Percentiles rank a stretch among this genome's conserved stretches.
phyloP scores from a whole-genome alignment of 2,888 invertebrate genomes.

The Cosmia trapezina region DNA sequence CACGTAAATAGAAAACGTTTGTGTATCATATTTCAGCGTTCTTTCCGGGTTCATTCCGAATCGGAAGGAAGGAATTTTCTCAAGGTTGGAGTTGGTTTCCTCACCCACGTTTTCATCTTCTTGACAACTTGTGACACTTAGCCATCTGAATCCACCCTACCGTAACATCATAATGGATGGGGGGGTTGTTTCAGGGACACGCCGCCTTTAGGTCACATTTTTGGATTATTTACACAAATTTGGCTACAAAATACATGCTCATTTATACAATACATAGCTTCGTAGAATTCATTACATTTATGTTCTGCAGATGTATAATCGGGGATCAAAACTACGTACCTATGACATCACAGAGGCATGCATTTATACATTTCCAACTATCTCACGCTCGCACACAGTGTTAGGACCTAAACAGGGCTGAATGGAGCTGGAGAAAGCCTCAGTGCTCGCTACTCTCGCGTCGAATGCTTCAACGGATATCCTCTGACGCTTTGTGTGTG shows the following conservation, averaged over 20 bases:
- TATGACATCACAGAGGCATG: background rate
- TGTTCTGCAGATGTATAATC: slow-evolving; percentile 12
- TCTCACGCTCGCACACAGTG: slow-evolving; percentile 14
- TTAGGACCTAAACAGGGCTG: slow-evolving; percentile 25
- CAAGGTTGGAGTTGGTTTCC: slow-evolving; percentile 27
- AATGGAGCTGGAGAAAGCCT: slow-evolving; percentile 41
- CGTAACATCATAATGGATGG: slow-evolving; percentile 24
- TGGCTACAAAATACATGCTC: background rate
- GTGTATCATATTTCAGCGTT: slow-evolving; percentile 34
- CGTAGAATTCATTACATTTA: background rate
- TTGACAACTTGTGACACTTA: slow-evolving; percentile 44
- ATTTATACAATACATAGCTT: background rate
- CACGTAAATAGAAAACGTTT: slow-evolving; percentile 7
- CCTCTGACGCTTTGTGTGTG: slow-evolving; percentile 51
- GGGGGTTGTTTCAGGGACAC: background rate
- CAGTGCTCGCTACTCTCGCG: slow-evolving; percentile 18
- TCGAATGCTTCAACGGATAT: slow-evolving; percentile 53
- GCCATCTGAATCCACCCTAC: slow-evolving; percentile 24
- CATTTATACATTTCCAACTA: slow-evolving; percentile 1
- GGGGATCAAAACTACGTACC: slow-evolving; percentile 13
- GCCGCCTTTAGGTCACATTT: background rate
- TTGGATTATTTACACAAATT: background rate
- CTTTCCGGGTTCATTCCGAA: slow-evolving; percentile 19
- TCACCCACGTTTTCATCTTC: slow-evolving; percentile 12
- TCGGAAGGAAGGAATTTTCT: slow-evolving; percentile 10